These are phyloP conservation scores for Platycheirus albimanus DNA, from an alignment of 2,888 invertebrate genomes.

Conservation along the genomic window DNA sequence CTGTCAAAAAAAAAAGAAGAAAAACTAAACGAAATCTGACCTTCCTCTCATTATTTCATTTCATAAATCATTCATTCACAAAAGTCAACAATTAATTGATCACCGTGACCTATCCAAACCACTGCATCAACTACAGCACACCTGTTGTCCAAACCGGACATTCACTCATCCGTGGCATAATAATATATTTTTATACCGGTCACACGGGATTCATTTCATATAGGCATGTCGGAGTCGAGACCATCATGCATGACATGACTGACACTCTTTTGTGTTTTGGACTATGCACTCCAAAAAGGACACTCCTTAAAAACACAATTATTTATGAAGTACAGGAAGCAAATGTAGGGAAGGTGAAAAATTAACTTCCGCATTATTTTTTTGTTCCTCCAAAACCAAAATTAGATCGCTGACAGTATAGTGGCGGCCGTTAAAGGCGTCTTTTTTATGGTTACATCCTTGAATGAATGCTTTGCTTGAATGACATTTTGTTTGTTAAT, in stretches of 20 bases:
- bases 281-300: slow-evolving; percentile 40
- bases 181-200: slow-evolving; percentile 35
- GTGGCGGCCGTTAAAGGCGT: no score
- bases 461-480: no score
- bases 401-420: no score
- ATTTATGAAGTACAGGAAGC: background rate
- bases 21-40: slow-evolving; percentile 32
- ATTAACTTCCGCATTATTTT: no score
- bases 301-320: slow-evolving; percentile 45
- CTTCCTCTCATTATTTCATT: slow-evolving; percentile 35
- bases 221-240: no score
- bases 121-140: slow-evolving; percentile 48
- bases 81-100: slow-evolving; percentile 37
- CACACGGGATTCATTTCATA: slow-evolving; percentile 57
- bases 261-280: slow-evolving; percentile 25
- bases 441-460: slow-evolving; percentile 48
- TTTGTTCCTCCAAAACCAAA: no score
- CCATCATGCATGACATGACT: slow-evolving; percentile 56
- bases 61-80: slow-evolving; percentile 62
- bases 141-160: slow-evolving; percentile 70
- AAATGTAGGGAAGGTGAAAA: background rate
- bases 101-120: slow-evolving; percentile 62
- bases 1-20: background rate
- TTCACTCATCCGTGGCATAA: slow-evolving; percentile 55
- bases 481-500: slow-evolving; percentile 20